Evolutionary conservation across 2,888 invertebrate genomes (phyloP), one percentile per base, ranked within the genome.

Genomic region (Keiferia lycopersicella): DNA sequence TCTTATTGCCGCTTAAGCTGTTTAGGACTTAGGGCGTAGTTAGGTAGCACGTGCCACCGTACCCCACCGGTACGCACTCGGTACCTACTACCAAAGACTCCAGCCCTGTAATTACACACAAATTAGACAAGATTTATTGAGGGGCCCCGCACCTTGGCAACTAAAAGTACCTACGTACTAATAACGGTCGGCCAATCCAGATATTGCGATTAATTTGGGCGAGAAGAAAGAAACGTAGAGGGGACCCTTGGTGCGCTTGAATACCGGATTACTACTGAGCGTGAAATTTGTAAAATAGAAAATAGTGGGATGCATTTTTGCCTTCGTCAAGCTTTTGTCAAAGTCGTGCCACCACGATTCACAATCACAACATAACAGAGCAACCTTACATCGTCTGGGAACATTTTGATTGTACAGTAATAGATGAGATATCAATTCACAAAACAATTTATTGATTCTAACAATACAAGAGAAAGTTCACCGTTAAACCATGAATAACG

Each of bases 121-220:
- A 91, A 91, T 91, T 91, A 91, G 90, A 89, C 88, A 91, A 91
- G 91, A 91, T 91, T 91, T 91, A 91, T 91, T 79, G 91, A 86
- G 88, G 91, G 91, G 91, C 87, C 87, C 84, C 86, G 89, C 91
- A 91, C 91, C 91, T 91, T 91, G 84, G 90, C 86, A 91, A 91
- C 91, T 89, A 83, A 82, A 84, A 86, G 87, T 87, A 56, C 56
- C 56, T 56, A 89, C 86, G 87, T 87, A 90, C 88, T 88, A 89
- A 88, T 90, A 90, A 90, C 86, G 89, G 86, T 84, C 84, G 87
- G 88, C 85, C 87, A 86, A 81, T 81, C 79, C 79, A 83, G 83
- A 89, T 90, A 91, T 90, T 88, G 85, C 87, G 84, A 87, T 88
- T 87, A 86, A 85, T 86, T 85, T 81, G 79, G 77, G 73, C 77